Conservation (phyloP, 2,888 invertebrate species). For the Norana najaformis region DNA sequence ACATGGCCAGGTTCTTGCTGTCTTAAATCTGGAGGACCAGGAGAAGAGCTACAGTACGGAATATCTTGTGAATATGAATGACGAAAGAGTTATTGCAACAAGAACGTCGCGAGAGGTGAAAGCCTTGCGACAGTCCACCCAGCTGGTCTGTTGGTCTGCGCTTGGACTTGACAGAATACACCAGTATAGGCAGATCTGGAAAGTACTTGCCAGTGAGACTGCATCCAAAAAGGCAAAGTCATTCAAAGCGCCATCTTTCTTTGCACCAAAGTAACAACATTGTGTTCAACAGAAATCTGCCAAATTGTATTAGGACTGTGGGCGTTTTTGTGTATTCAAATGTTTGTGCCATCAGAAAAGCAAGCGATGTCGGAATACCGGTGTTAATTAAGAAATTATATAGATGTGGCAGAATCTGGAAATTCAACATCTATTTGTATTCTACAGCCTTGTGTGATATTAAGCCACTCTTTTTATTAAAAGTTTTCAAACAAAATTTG, state of each 20-base stretch:
- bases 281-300: neutral
- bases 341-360: neutral
- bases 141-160: neutral
- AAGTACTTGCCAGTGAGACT: neutral
- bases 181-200: conserved; percentile 20
- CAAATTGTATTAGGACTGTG: neutral
- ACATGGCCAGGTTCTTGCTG: conserved; percentile 37
- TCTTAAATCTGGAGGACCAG: conserved; percentile 27
- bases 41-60: conserved; percentile 16
- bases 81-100: neutral
- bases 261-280: neutral
- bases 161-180: conserved; percentile 20
- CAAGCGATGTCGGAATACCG: neutral
- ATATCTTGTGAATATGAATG: conserved; percentile 13
- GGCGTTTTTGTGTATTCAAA: neutral
- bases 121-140: neutral
- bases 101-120: neutral
- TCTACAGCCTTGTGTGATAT: neutral
- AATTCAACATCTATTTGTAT: no score
- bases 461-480: neutral
- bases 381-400: neutral
- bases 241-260: neutral
- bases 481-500: neutral
- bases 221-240: neutral
- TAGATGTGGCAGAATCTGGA: no score